These are phyloP conservation scores for Epirrhoe tristata DNA, from an alignment of 2,888 invertebrate species.

Conservation along the genomic window DNA sequence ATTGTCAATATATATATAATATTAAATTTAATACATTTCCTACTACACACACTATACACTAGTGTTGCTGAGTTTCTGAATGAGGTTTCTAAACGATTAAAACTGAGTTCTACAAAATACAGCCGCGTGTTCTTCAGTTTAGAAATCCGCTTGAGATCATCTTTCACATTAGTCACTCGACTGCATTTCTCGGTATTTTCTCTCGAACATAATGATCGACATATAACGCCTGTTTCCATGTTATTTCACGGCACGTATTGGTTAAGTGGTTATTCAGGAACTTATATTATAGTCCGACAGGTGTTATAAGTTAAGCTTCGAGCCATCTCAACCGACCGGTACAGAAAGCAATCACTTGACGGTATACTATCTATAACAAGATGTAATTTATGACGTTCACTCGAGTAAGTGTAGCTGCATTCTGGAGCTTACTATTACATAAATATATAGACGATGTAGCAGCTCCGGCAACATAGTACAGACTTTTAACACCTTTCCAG, in stretches of 20 bases:
- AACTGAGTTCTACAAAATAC: neutral
- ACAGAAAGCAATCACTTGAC: conserved; percentile 21
- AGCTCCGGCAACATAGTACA: too few relatives aligned
- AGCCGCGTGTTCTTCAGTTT: neutral
- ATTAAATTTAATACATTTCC: too few relatives aligned
- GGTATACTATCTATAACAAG: conserved; percentile 8
- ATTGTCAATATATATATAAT: too few relatives aligned
- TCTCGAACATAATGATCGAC: conserved; percentile 12
- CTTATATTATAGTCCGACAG: conserved; percentile 18
- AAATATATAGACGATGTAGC: neutral
- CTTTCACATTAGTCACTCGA: conserved; percentile 10
- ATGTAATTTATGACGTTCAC: conserved; percentile 11
- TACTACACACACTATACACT: neutral
- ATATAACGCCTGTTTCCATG: conserved; percentile 11
- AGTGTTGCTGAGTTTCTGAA: neutral
- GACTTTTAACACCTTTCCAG: too few relatives aligned
- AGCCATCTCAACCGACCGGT: conserved; percentile 4
- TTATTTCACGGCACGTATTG: conserved; percentile 20
- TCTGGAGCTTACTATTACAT: neutral
- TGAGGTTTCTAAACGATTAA: neutral
- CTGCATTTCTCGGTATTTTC: conserved; percentile 6
- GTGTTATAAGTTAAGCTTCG: conserved; percentile 23
- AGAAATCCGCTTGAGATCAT: conserved; percentile 12
- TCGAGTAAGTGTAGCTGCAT: neutral
- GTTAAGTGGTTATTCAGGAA: conserved; percentile 21